These are phyloP conservation scores for Pycnonotus jocosus DNA, from an alignment of 2,113 vertebrate genomes.

Conservation along the genomic window DNA sequence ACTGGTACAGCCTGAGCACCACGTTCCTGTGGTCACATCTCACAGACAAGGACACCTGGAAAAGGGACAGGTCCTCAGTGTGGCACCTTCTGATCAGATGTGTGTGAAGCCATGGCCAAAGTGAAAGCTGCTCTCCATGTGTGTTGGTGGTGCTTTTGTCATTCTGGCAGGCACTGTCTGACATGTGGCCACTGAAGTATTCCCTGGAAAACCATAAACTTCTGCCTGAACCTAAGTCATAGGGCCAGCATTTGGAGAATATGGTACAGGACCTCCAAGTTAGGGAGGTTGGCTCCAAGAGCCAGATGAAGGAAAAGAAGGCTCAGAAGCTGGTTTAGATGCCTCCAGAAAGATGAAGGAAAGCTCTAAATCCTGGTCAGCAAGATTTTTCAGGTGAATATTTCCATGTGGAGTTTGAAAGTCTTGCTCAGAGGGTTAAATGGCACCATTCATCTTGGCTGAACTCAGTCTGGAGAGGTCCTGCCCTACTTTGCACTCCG, in stretches of 20 bases:
- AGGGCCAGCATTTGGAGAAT: neutral
- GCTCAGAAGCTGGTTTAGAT: neutral
- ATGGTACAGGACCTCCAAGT: neutral
- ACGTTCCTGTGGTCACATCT: neutral
- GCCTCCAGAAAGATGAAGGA: neutral
- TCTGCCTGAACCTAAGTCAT: neutral
- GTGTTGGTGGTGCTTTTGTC: neutral
- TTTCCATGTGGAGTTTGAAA: neutral
- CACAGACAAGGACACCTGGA: neutral
- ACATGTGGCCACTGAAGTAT: neutral
- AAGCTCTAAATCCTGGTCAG: neutral
- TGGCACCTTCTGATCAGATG: neutral
- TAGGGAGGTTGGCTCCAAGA: neutral
- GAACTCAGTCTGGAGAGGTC: neutral
- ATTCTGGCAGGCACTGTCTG: neutral
- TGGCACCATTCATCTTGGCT: neutral
- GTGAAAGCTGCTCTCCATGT: neutral
- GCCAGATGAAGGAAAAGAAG: neutral
- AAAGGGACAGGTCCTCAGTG: neutral
- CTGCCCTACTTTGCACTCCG: neutral
- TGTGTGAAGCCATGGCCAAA: neutral
- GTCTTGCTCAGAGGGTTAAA: neutral
- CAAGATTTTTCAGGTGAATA: fast-evolving
- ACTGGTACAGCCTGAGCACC: neutral
- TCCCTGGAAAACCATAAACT: neutral